A percentile compares a stretch with the other conserved stretches of the same genome.
Evolutionary conservation across 2,797 vertebrate genomes (phyloP).

Genomic region (Euthynnus affinis): DNA sequence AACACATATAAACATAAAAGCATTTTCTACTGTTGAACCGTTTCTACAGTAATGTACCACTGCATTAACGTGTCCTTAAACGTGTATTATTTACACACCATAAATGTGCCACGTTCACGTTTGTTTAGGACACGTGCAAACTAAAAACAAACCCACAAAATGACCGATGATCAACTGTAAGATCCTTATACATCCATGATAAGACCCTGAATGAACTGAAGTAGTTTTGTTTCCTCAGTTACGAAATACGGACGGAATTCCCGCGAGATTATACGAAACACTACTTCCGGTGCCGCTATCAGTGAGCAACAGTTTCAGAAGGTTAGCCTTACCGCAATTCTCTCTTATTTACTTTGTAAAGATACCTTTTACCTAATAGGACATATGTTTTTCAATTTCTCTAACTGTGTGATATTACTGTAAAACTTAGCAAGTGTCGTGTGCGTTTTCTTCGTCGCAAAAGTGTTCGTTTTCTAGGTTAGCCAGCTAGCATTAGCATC

Average conservation of each 20-base stretch:
- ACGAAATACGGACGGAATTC: conserved; percentile 10
- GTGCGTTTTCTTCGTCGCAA: background rate
- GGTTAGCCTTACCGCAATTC: conserved; percentile 69
- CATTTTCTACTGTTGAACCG: background rate
- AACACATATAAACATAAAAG: background rate
- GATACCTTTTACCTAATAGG: fast-evolving
- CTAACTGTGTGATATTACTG: background rate
- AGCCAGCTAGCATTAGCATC: conserved; percentile 72
- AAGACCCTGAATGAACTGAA: background rate
- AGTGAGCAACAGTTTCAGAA: conserved; percentile 68
- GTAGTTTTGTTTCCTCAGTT: background rate
- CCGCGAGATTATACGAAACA: conserved; percentile 63
- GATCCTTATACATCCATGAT: too few species aligned
- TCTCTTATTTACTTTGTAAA: background rate
- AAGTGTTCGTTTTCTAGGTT: conserved; percentile 24
- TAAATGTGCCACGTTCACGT: background rate
- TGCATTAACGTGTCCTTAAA: background rate
- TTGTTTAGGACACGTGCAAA: background rate
- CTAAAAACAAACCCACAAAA: background rate
- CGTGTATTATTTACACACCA: background rate
- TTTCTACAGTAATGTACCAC: background rate
- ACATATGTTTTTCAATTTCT: fast-evolving
- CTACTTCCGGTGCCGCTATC: conserved; percentile 74
- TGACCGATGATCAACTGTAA: background rate
- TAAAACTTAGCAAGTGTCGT: background rate